phyloP scores from a whole-genome alignment of 2,797 vertebrate species.

The Xenentodon cancila region DNA sequence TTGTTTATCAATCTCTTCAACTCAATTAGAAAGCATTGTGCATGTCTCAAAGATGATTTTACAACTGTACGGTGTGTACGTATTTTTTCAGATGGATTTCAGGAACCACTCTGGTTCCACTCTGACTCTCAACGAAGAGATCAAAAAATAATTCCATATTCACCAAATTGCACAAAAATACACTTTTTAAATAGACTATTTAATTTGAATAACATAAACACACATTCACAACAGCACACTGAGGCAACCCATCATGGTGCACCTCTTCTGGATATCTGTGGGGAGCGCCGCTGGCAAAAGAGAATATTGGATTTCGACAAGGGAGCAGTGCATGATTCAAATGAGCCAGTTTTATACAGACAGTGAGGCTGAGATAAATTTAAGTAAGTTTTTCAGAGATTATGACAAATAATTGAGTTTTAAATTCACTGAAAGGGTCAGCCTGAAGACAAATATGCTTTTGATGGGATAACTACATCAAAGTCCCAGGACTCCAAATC shows the following conservation, averaged over 20 bases:
- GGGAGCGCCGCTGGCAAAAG: constrained; percentile 54
- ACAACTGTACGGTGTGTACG: too few relatives aligned
- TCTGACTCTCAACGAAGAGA: neutral
- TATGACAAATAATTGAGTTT: constrained; percentile 70
- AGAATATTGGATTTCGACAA: constrained; percentile 44
- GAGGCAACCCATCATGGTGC: constrained; percentile 31
- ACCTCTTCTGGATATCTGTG: constrained; percentile 46
- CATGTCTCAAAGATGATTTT: too few relatives aligned
- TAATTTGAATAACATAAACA: constrained; percentile 39
- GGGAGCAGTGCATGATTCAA: constrained; percentile 46
- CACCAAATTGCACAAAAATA: constrained; percentile 14
- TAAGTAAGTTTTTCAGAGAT: constrained; percentile 62
- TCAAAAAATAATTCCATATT: constrained; percentile 14
- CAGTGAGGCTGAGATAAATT: constrained; percentile 59
- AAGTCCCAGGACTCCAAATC: constrained; percentile 69
- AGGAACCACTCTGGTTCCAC: too few relatives aligned
- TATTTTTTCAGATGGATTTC: too few relatives aligned
- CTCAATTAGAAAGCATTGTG: too few relatives aligned
- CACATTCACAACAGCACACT: constrained; percentile 25
- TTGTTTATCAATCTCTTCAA: constrained; percentile 16
- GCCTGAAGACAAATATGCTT: constrained; percentile 72
- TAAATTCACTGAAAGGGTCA: constrained; percentile 58
- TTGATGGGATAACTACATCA: constrained; percentile 77
- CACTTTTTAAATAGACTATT: constrained; percentile 23
- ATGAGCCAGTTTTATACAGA: constrained; percentile 56